Evolutionary conservation across 2,888 invertebrate species (phyloP).

Genomic region (Nomada fucata): DNA sequence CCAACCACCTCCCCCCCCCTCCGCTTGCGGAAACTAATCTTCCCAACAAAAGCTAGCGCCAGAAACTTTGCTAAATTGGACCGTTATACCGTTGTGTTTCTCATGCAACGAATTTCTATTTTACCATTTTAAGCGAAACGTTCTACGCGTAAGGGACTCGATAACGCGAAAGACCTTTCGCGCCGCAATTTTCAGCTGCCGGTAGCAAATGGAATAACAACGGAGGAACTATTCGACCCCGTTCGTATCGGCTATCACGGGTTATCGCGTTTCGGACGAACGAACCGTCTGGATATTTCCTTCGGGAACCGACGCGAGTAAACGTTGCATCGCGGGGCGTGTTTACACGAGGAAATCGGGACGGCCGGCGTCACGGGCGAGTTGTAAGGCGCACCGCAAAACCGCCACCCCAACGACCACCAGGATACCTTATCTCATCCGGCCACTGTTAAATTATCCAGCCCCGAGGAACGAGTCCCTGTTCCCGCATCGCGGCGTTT

Average conservation of each 20-base stretch:
- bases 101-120: too few species aligned
- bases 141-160: too few species aligned
- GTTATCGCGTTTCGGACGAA: slow-evolving; percentile 6
- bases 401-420: slow-evolving; percentile 69
- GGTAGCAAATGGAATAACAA: slow-evolving; percentile 2
- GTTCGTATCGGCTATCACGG: slow-evolving; percentile 12
- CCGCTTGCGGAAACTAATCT: background rate
- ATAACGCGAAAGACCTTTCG: too few species aligned
- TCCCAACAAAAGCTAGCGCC: background rate
- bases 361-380: slow-evolving; percentile 45
- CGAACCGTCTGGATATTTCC: slow-evolving; percentile 46
- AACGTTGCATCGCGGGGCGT: slow-evolving; percentile 50
- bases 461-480: slow-evolving; percentile 49
- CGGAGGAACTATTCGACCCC: background rate
- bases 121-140: too few species aligned
- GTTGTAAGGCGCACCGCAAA: slow-evolving; percentile 68
- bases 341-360: slow-evolving; percentile 69
- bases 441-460: slow-evolving; percentile 76
- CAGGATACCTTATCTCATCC: slow-evolving; percentile 76
- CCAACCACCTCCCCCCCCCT: too few species aligned
- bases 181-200: background rate
- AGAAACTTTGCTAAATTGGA: background rate
- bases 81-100: too few species aligned
- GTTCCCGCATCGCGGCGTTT: slow-evolving; percentile 48
- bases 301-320: slow-evolving; percentile 41